Base-by-base conservation (phyloP, 2,797 vertebrate species). In the Pangasius macronema region DNA sequence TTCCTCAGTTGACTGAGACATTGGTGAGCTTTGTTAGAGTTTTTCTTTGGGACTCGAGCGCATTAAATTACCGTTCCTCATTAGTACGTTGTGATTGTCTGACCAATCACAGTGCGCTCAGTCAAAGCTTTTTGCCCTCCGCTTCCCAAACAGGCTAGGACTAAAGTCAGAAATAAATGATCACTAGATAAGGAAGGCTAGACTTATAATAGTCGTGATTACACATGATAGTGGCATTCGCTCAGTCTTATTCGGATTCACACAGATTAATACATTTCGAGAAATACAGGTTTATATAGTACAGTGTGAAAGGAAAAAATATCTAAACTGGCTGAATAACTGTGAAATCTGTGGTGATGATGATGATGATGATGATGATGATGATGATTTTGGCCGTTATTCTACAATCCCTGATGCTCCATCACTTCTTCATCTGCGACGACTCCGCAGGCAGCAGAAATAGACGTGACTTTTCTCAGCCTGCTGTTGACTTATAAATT, bases 351-450 rank as follows among this genome's bases (percentile, higher is more conserved):
- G 0, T 39, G 22, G n/a, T 27, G 16, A 72, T 72, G 4, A n/a
- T 81, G 22, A 39, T 27, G 16, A 72, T 72, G 4, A n/a, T 81
- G 22, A 39, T 27, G 16, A 72, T 72, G 4, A n/a, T 81, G 22
- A 39, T 27, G 16, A 72, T 72, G 4, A n/a, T 81, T 82, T n/a
- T 18, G 30, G 76, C 30, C 4, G 0, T 75, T 13, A 18, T 76
- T 8, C 13, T 20, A 53, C n/a, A 33, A 81, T 27, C 77, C 77
- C 33, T 27, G 33, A 55, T 16, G 16, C 33, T 80, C 39, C 30
- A 92, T 20, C n/a, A 91, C 30, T 13, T 6, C 76, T 92, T 92
- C 89, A 91, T 87, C 20, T 84, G 91, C 93, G 92, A 85, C 67
- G 93, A 93, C 91, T 91, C 90, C 36, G 75, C 87, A 83, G 70